These are phyloP conservation scores for Megaceryle maxima DNA, from an alignment of 2,113 vertebrate genomes.

Conservation along the genomic window DNA sequence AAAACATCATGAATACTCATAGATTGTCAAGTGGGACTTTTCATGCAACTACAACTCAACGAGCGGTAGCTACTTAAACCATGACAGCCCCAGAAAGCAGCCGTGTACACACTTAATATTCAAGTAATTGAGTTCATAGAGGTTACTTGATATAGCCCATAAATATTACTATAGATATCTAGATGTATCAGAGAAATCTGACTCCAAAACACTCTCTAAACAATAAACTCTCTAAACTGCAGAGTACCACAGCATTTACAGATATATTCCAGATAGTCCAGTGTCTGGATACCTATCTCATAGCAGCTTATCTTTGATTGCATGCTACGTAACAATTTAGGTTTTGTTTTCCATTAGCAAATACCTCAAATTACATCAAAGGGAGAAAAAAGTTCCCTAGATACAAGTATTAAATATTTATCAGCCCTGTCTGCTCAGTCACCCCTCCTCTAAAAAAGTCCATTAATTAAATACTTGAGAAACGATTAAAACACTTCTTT, in stretches of 20 bases:
- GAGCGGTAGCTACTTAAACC: neutral
- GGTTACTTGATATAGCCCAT: neutral
- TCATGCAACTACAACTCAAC: neutral
- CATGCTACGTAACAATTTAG: neutral
- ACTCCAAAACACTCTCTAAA: neutral
- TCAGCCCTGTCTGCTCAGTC: slow-evolving; percentile 50
- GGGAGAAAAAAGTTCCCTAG: slow-evolving; percentile 27
- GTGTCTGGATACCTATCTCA: neutral
- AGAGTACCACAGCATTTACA: neutral
- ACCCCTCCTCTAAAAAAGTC: slow-evolving; percentile 21
- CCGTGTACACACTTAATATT: neutral
- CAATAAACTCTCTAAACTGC: neutral
- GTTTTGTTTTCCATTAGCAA: slow-evolving; percentile 48
- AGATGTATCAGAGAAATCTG: neutral
- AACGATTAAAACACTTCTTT: slow-evolving; percentile 44
- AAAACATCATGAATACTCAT: neutral
- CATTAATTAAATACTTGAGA: slow-evolving; percentile 63
- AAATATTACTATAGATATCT: neutral
- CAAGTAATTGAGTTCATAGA: neutral
- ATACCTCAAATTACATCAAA: slow-evolving; percentile 49
- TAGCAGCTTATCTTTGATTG: slow-evolving; percentile 2
- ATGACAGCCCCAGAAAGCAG: neutral
- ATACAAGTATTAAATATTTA: slow-evolving; percentile 53
- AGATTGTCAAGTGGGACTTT: neutral
- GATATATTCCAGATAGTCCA: slow-evolving; percentile 5